Base-by-base conservation (phyloP, 2,888 invertebrate species). In the Laspeyria flexula region DNA sequence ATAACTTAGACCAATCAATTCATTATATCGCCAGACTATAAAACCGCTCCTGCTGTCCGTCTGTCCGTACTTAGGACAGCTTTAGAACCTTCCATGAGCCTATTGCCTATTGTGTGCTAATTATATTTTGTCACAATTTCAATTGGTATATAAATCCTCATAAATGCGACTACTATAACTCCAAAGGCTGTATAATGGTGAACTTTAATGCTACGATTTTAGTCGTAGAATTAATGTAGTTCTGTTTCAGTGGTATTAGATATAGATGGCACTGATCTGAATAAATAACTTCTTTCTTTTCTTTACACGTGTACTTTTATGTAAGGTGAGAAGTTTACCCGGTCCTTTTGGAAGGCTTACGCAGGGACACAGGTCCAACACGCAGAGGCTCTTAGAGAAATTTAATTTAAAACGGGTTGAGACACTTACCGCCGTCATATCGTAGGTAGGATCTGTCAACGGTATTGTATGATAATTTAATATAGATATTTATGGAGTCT, bases 11-110 rank as follows among this genome's bases (percentile, higher is more conserved):
- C 68, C 57, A 43, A 31, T 40, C 42, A 34, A 62, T 56, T 65
- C 52, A 69, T 69, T 69, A 70, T 65, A 37, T 45, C 21, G 50
- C 43, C 38, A 7, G 63, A 62, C 74, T 67, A 79, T 79, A 77
- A 79, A 79, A 75, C 61, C 60, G 55, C 58, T 58, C 65, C 66
- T 51, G 54, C 63, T 55, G 68, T 50, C 71, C 45, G 43, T 68
- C 59, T 37, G 25, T 53, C 60, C 38, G 45, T 38, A 39, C 41
- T 60, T 41, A 62, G 43, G 62, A 67, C 67, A 65, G 58, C 31
- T 55, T 50, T 54, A 70, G 42, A 18, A 18, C 33, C 55, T 5
- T 34, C 25, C 21, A 15, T 42, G 44, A 55, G 38, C 44, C 40
- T 70, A 55, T 56, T 55, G 43, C 50, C 37, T 54, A 71, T 71